Percentiles rank a stretch among this genome's conserved stretches.
phyloP scores from a whole-genome alignment of 2,113 vertebrate genomes.

The Tyrannus savana region DNA sequence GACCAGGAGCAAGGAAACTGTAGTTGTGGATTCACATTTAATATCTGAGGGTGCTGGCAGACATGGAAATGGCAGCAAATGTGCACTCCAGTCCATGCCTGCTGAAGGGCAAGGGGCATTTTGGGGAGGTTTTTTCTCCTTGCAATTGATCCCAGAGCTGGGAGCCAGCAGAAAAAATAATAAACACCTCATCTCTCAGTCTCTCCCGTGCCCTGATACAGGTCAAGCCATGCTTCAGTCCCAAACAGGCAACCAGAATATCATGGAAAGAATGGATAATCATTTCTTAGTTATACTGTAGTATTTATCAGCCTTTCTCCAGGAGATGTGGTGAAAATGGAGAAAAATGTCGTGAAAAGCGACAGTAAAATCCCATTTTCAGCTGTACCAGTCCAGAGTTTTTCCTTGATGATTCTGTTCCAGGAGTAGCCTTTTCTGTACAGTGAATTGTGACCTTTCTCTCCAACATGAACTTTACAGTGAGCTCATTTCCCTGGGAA shows the following conservation, averaged over 20 bases:
- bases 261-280: background rate
- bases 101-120: background rate
- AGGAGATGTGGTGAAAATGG: background rate
- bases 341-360: background rate
- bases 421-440: background rate
- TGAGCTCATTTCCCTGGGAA: background rate
- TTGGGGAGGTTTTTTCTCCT: background rate
- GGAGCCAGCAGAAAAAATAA: background rate
- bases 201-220: background rate
- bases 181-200: background rate
- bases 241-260: background rate
- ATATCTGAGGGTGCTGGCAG: background rate
- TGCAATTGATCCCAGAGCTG: background rate
- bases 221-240: background rate
- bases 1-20: background rate
- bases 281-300: background rate
- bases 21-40: background rate
- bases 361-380: background rate
- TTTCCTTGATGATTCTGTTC: background rate
- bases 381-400: background rate
- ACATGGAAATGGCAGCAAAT: background rate
- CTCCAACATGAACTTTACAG: background rate
- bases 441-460: background rate
- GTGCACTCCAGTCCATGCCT: rapidly evolving
- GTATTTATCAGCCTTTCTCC: background rate